Percentiles rank a stretch among this genome's conserved stretches.
Conservation (phyloP, 1,140 invertebrate species). For the Neotoxoptera formosana region DNA sequence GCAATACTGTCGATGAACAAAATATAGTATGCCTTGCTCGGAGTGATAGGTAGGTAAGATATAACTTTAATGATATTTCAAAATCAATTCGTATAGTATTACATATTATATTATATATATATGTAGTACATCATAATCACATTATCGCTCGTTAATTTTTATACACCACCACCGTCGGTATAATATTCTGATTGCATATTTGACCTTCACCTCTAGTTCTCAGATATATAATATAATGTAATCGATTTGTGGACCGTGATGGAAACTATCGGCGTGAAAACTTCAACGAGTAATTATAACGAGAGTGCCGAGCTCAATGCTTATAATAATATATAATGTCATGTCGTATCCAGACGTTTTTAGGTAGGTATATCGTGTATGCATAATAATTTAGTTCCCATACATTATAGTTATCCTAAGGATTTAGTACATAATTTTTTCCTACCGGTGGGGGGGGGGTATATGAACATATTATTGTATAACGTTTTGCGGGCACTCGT, state of each 20-base stretch:
- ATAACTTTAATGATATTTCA: not conserved
- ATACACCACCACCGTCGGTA: not conserved
- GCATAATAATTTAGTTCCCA: not conserved
- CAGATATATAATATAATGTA: not conserved
- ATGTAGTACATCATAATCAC: not conserved
- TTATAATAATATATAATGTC: not conserved
- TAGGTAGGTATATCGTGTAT: not conserved
- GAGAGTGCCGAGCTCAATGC: not conserved
- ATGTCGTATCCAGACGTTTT: not conserved
- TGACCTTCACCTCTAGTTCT: constrained; percentile 21
- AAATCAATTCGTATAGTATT: not conserved
- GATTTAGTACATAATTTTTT: not conserved
- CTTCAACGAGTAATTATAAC: not conserved
- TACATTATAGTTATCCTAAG: not conserved
- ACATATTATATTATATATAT: not conserved
- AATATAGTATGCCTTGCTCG: not conserved
- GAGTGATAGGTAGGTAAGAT: not conserved
- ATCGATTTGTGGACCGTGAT: not conserved
- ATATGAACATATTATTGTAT: not conserved
- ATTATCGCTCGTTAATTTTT: not conserved
- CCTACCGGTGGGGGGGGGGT: not conserved
- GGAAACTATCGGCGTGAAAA: not conserved
- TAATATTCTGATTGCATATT: not conserved
- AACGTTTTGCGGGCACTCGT: not conserved
- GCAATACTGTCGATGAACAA: not conserved